Evolutionary conservation across 2,888 invertebrate genomes (phyloP).

Genomic region (Minunthozetes semirufus): DNA sequence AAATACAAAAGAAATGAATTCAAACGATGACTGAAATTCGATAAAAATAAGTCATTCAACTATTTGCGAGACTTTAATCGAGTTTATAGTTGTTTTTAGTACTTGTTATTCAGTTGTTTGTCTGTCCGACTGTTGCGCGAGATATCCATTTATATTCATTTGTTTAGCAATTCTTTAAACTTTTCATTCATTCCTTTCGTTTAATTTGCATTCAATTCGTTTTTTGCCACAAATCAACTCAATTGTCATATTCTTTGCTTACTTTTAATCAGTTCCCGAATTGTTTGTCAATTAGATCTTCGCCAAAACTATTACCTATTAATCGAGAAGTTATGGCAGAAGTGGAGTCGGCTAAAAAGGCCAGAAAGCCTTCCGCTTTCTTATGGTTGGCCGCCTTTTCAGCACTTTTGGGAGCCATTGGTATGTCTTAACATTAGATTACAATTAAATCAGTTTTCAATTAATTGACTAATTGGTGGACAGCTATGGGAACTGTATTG

Average conservation of each 20-base stretch:
- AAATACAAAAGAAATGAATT: neutral
- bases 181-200: neutral
- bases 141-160: neutral
- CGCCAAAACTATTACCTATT: neutral
- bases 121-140: neutral
- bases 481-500: slow-evolving; percentile 38
- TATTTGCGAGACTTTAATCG: neutral
- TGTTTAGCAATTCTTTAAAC: neutral
- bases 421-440: neutral
- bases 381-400: slow-evolving; percentile 37
- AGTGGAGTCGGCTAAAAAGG: neutral
- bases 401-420: slow-evolving; percentile 38
- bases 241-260: too few species aligned
- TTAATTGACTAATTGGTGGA: neutral
- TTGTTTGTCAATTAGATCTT: slow-evolving; percentile 16
- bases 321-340: slow-evolving; percentile 7
- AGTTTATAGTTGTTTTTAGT: slow-evolving; percentile 4
- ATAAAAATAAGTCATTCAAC: neutral
- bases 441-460: neutral
- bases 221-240: neutral
- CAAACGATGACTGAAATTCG: neutral
- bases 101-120: neutral
- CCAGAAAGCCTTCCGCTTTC: slow-evolving; percentile 25
- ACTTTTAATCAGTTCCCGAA: too few species aligned
- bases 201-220: too few species aligned